A percentile compares a stretch with the other conserved stretches of the same genome.
phyloP scores from a whole-genome alignment of 2,888 invertebrate genomes.

The Antheraea yamamai region DNA sequence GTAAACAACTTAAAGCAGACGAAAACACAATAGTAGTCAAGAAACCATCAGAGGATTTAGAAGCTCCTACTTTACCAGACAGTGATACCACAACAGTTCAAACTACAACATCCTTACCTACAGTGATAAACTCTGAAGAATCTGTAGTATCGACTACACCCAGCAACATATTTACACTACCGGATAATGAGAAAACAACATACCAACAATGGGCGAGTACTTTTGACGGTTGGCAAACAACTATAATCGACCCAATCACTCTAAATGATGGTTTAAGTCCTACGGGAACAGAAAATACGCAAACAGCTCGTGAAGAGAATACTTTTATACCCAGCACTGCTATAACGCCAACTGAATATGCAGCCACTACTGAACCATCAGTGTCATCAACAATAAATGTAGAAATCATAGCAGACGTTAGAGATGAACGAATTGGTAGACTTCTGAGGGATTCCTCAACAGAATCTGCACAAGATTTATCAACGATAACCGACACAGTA shows the following conservation, averaged over 20 bases:
- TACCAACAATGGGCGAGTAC: slow-evolving; percentile 75
- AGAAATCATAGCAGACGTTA: slow-evolving; percentile 52
- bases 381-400: slow-evolving; percentile 56
- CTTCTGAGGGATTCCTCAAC: slow-evolving; percentile 65
- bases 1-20: slow-evolving; percentile 64
- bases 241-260: slow-evolving; percentile 87
- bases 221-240: slow-evolving; percentile 84
- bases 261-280: slow-evolving; percentile 85
- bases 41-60: slow-evolving; percentile 69
- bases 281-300: slow-evolving; percentile 52
- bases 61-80: slow-evolving; percentile 65
- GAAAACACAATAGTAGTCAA: slow-evolving; percentile 48
- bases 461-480: slow-evolving; percentile 81
- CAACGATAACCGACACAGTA: slow-evolving; percentile 85
- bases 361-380: slow-evolving; percentile 58
- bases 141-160: slow-evolving; percentile 57
- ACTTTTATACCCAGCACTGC: slow-evolving; percentile 54
- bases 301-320: slow-evolving; percentile 48
- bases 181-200: slow-evolving; percentile 69
- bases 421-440: slow-evolving; percentile 62
- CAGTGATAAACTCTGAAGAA: slow-evolving; percentile 53
- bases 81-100: slow-evolving; percentile 54
- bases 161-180: slow-evolving; percentile 64
- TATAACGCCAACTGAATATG: slow-evolving; percentile 53
- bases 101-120: slow-evolving; percentile 55